These are phyloP conservation scores for Pelecanus crispus DNA, from an alignment of 2,113 vertebrate species.

Conservation along the genomic window DNA sequence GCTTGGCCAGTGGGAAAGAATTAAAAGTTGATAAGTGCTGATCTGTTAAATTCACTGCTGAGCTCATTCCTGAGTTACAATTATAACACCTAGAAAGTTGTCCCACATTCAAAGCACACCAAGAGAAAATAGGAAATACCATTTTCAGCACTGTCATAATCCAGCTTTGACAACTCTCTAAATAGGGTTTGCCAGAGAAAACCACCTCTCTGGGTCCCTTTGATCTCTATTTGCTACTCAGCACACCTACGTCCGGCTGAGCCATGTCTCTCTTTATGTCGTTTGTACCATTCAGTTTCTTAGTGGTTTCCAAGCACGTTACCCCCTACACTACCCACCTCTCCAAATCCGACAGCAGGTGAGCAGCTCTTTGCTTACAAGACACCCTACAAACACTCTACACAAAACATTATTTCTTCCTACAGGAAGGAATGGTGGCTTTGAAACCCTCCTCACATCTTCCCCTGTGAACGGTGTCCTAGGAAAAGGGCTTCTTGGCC, in stretches of 20 bases:
- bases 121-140: constrained; percentile 18
- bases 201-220: not conserved
- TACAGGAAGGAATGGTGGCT: not conserved
- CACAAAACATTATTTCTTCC: not conserved
- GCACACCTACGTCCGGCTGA: not conserved
- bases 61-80: constrained; percentile 32
- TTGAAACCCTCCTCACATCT: not conserved
- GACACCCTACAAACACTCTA: not conserved
- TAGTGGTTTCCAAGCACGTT: not conserved
- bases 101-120: not conserved
- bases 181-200: not conserved
- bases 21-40: not conserved
- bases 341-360: not conserved
- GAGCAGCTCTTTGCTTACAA: not conserved
- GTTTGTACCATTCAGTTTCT: not conserved
- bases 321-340: not conserved
- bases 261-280: not conserved
- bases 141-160: not conserved
- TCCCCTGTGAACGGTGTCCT: not conserved
- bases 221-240: not conserved
- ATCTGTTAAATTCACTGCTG: constrained; percentile 5
- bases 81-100: constrained; percentile 20
- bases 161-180: not conserved
- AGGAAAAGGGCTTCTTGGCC: not conserved
- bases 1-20: not conserved